phyloP scores from a whole-genome alignment of 2,797 vertebrate genomes.

The Smutsia temminckii region DNA sequence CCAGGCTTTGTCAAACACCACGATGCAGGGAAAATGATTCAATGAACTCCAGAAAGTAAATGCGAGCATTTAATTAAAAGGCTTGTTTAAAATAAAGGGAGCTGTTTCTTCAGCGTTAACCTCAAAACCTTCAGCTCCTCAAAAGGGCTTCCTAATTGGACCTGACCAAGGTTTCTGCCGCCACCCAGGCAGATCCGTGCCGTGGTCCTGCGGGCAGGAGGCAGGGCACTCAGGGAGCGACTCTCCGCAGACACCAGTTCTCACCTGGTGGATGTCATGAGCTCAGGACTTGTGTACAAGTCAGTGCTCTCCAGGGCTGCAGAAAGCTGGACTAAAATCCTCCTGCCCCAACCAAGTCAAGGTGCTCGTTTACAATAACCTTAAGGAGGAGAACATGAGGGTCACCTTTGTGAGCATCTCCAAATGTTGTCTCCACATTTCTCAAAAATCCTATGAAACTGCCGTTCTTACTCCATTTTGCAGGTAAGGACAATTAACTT shows the following conservation, averaged over 20 bases:
- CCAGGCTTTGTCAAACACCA: slow-evolving; percentile 10
- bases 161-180: not conserved
- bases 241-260: not conserved
- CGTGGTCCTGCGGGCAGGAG: not conserved
- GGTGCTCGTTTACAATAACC: not conserved
- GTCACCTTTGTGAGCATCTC: not conserved
- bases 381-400: not conserved
- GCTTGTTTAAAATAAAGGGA: not conserved
- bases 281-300: not conserved
- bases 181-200: fast-evolving
- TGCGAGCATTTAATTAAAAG: slow-evolving; percentile 47
- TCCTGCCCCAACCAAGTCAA: not conserved
- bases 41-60: slow-evolving; percentile 26
- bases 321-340: not conserved
- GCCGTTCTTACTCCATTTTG: not conserved
- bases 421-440: not conserved
- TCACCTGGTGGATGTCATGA: not conserved
- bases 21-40: not conserved
- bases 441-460: not conserved
- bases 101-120: slow-evolving; percentile 28
- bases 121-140: not conserved
- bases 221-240: not conserved
- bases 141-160: not conserved
- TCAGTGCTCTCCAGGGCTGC: not conserved
- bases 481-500: not conserved